These are phyloP conservation scores for Myotis davidii DNA, from an alignment of 2,113 vertebrate species.

Conservation along the genomic window DNA sequence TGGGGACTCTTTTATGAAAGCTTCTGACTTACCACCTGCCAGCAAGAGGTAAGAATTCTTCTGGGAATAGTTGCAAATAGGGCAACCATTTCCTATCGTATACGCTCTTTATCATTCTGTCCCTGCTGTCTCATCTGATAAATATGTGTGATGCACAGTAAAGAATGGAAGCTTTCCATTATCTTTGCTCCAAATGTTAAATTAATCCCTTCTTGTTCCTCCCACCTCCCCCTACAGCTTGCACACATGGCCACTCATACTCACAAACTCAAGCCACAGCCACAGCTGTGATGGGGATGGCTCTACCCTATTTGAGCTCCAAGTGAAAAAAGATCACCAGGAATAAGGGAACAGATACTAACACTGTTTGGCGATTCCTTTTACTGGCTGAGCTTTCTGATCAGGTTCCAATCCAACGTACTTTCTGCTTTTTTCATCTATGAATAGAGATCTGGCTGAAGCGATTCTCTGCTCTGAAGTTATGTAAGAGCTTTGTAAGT, in stretches of 20 bases:
- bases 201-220: neutral
- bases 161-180: neutral
- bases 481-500: conserved; percentile 70
- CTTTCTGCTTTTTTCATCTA: conserved; percentile 78
- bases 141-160: neutral
- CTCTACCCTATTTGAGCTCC: neutral
- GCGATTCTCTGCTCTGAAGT: conserved; percentile 49
- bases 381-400: conserved; percentile 75
- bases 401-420: conserved; percentile 75
- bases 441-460: conserved; percentile 75
- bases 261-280: neutral
- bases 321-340: neutral
- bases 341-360: neutral
- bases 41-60: neutral
- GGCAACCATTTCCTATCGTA: neutral
- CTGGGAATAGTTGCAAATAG: neutral
- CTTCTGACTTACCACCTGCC: neutral
- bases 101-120: neutral
- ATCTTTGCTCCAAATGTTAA: neutral
- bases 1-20: neutral
- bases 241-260: neutral
- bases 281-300: neutral
- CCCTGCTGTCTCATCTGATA: neutral
- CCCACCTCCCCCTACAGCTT: neutral
- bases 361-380: conserved; percentile 58